These are phyloP conservation scores for Eptesicus fuscus DNA, from an alignment of 2,113 vertebrate species.

Conservation along the genomic window DNA sequence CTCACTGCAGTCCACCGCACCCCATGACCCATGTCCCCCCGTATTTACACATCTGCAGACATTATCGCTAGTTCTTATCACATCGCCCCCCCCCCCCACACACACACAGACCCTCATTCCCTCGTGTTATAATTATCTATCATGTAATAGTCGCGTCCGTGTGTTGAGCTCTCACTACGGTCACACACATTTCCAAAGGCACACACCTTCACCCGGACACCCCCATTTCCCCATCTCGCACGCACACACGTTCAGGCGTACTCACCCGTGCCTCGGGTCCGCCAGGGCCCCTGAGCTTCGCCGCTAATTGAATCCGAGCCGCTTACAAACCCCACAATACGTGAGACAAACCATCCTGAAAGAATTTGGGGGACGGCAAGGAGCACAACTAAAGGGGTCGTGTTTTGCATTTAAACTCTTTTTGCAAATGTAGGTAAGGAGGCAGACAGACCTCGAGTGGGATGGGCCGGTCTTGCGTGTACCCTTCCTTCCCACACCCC, in stretches of 20 bases:
- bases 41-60: background rate
- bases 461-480: background rate
- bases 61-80: background rate
- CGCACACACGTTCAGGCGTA: background rate
- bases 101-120: background rate
- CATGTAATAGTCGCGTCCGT: background rate
- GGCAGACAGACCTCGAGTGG: background rate
- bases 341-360: constrained; percentile 64
- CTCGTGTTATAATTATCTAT: background rate
- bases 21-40: background rate
- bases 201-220: background rate
- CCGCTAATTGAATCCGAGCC: constrained; percentile 9
- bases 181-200: background rate
- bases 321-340: constrained; percentile 46
- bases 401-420: constrained; percentile 59
- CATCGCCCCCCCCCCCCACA: background rate
- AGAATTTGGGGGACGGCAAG: constrained; percentile 21
- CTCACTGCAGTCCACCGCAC: background rate
- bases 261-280: constrained; percentile 52
- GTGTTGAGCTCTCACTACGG: background rate
- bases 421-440: background rate
- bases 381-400: background rate
- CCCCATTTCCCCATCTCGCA: background rate
- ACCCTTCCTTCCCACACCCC: background rate
- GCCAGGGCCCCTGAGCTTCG: background rate